A percentile compares a stretch with the other conserved stretches of the same genome.
These are phyloP conservation scores for Cylindroiulus punctatus DNA, from an alignment of 2,888 invertebrate genomes.

Conservation along the genomic window DNA sequence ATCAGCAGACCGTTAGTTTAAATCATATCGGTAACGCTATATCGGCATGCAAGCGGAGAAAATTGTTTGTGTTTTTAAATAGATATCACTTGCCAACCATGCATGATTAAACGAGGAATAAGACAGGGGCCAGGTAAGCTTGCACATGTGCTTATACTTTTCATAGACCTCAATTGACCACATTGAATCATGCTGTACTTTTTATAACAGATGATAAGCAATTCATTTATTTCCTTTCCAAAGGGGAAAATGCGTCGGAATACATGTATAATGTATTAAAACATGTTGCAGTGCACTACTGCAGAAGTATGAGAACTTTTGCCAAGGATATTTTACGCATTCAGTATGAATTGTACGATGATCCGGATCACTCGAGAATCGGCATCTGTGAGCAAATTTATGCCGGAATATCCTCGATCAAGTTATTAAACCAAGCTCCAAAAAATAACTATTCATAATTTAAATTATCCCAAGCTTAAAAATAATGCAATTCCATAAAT, in stretches of 20 bases:
- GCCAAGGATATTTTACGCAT: neutral
- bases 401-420: conserved; percentile 2
- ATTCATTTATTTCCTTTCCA: conserved; percentile 25
- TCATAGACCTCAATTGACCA: neutral
- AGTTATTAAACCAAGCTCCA: neutral
- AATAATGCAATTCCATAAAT: neutral
- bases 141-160: neutral
- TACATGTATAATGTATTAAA: conserved; percentile 31
- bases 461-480: neutral
- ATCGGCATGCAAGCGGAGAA: neutral
- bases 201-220: conserved; percentile 8
- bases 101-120: neutral
- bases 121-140: conserved; percentile 17
- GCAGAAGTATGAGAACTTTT: conserved; percentile 12
- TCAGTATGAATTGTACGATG: neutral
- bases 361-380: conserved; percentile 13
- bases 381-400: neutral
- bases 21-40: neutral
- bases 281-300: neutral
- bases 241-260: neutral
- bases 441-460: neutral
- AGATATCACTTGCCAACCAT: neutral
- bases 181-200: neutral
- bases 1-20: neutral
- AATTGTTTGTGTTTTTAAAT: neutral